Evolutionary conservation across 2,888 invertebrate species (phyloP), one percentile per base, ranked within the genome.

Genomic region (Drosophila longiperda): DNA sequence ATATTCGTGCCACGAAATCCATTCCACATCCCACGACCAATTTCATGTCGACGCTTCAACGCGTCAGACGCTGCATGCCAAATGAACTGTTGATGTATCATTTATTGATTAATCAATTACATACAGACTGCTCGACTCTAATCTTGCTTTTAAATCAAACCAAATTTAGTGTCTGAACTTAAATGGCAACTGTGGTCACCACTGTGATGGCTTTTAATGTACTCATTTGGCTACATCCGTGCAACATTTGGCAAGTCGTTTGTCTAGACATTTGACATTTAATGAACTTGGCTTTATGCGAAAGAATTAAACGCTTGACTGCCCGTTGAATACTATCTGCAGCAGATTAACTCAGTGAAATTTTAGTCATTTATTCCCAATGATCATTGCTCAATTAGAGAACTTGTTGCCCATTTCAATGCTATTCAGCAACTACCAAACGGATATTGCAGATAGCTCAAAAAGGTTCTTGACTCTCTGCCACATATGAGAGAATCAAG

Each of bases 81-180:
- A 81, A 81, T 81, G 83, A 79, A 67, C 66, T 73, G 59, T 68
- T 64, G 59, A 81, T 77, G 73, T 71, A 64, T 78, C 64, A 48
- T 64, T 79, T 54, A 76, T 84, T 66, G 64, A 62, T 60, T 74
- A 26, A 64, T 48, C 59, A 34, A 72, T 66, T 29, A 50, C 61
- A 33, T 32, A 59, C 34, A 34, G 48, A 50, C 42, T 26, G 60
- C 54, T 65, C 32, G 26, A 29, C 9, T 32, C 26, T 50, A 33
- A 23, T 64, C 58, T 60, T 53, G 34, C 34, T 66, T 49, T 76
- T 40, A 72, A 72, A 61, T 57, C 49, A 20, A 60, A 17, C 12
- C 23, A 29, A 40, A 36, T 34, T 40, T 40, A 12, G 38, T 34
- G 60, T 23, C 17, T 9, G 5, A 23, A 12, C 26, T 2, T n/a